These are phyloP conservation scores for Lumbricus terrestris DNA, from an alignment of 2,888 invertebrate species.

Conservation along the genomic window DNA sequence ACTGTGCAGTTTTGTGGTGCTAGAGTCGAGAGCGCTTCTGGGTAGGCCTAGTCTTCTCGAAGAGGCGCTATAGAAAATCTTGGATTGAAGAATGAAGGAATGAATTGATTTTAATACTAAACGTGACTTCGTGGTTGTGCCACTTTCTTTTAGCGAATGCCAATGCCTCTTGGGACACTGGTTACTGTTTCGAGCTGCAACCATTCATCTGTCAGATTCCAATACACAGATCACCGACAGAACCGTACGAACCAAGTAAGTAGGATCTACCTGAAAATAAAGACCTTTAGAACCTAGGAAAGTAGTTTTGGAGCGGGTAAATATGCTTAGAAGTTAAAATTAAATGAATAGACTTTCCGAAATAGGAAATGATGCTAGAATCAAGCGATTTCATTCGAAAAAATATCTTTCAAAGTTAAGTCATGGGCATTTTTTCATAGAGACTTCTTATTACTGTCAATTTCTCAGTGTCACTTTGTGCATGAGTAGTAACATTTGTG, in stretches of 20 bases:
- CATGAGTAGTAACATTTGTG: no score
- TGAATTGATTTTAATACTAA: background rate
- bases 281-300: background rate
- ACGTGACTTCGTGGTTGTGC: background rate
- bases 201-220: conserved; percentile 24
- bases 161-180: conserved; percentile 16
- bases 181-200: conserved; percentile 12
- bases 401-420: background rate
- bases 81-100: no score
- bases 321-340: background rate
- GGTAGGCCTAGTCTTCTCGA: no score
- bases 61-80: no score
- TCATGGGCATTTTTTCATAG: no score
- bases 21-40: no score
- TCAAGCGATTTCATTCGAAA: background rate
- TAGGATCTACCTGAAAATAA: background rate
- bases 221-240: conserved; percentile 11
- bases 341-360: no score
- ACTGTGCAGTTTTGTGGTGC: no score
- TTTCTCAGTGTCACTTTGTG: no score
- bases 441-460: no score
- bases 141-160: background rate
- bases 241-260: background rate
- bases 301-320: background rate
- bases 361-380: background rate